phyloP scores from a whole-genome alignment of 2,797 vertebrate species.

The Coregonus sp. region DNA sequence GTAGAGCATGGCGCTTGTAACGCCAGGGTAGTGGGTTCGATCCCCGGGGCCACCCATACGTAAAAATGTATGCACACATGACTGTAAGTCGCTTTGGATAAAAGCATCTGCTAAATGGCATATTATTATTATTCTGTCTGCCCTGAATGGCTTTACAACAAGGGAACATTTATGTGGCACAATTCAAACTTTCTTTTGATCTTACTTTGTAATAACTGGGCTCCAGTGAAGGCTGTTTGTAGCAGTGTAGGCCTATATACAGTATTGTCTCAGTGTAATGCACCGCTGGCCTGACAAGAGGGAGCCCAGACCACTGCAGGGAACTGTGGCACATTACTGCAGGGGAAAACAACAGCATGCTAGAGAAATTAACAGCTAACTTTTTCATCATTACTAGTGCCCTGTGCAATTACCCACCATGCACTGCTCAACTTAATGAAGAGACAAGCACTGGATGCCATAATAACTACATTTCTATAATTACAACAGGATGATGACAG shows the following conservation, averaged over 20 bases:
- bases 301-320: constrained; percentile 23
- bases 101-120: too few relatives aligned
- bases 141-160: constrained; percentile 11
- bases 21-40: too few relatives aligned
- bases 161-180: constrained; percentile 3
- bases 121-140: not conserved
- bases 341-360: constrained; percentile 12
- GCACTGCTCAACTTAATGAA: constrained; percentile 6
- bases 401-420: not conserved
- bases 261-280: constrained; percentile 16
- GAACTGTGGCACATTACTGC: constrained; percentile 14
- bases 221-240: constrained; percentile 21
- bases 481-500: constrained; percentile 37
- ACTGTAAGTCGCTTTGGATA: too few relatives aligned
- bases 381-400: constrained; percentile 22
- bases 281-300: constrained; percentile 26
- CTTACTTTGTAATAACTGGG: constrained; percentile 1
- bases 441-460: constrained; percentile 14
- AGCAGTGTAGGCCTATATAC: constrained; percentile 5
- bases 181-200: not conserved
- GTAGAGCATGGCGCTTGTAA: too few relatives aligned
- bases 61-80: too few relatives aligned
- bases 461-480: constrained; percentile 34
- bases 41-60: too few relatives aligned
- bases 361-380: constrained; percentile 12